These are phyloP conservation scores for Peromyscus aztecus DNA, from an alignment of 2,797 vertebrate species.

Conservation along the genomic window DNA sequence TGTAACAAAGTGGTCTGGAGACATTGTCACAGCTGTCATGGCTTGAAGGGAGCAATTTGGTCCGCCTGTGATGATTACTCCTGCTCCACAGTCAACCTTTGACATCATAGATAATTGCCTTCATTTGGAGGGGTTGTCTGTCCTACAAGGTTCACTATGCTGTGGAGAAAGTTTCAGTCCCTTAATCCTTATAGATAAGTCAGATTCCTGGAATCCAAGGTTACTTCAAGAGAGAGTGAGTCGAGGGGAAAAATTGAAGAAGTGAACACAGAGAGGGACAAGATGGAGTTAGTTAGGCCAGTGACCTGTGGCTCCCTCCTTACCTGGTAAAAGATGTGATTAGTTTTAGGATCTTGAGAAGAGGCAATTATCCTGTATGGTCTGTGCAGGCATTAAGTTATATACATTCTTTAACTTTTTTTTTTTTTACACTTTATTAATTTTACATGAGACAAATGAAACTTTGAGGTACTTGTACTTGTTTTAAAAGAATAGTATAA, in stretches of 20 bases:
- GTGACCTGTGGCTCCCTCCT: neutral
- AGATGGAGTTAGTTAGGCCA: neutral
- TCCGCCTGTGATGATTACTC: neutral
- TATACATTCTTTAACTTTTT: neutral
- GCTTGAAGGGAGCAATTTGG: neutral
- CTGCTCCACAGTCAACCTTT: neutral
- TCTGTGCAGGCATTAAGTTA: neutral
- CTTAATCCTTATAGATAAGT: neutral
- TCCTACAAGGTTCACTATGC: neutral
- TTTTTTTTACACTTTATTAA: neutral
- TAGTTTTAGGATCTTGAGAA: neutral
- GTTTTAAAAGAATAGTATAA: slow-evolving; percentile 7
- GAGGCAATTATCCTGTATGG: neutral
- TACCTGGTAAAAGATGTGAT: neutral
- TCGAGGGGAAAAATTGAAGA: neutral
- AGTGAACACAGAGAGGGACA: neutral
- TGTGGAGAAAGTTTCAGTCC: neutral
- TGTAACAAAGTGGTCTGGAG: neutral
- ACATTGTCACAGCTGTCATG: neutral
- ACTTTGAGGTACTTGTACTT: neutral
- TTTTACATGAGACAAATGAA: neutral
- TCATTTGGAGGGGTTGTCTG: neutral
- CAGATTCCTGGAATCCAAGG: neutral
- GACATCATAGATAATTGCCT: neutral
- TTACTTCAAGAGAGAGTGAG: neutral